Evolutionary conservation across 2,113 vertebrate genomes (phyloP), one percentile per base, ranked within the genome.

Genomic region (Cyanoderma ruficeps): DNA sequence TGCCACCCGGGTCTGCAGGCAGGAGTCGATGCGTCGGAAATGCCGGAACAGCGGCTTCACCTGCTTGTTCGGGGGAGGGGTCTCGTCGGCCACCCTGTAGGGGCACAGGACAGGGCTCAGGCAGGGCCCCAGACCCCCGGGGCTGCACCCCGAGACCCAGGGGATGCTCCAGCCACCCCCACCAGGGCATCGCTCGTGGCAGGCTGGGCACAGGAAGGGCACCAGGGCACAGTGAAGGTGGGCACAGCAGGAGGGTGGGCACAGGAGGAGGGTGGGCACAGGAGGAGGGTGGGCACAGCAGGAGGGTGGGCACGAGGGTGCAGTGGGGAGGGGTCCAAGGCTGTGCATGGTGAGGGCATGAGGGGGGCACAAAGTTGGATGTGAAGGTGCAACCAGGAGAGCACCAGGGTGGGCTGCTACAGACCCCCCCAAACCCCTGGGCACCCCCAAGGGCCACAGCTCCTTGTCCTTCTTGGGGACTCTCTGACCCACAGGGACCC

Each of bases 1-100:
- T 4, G 99, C 99, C 96, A 99, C 99, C 37, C 99, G 97, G 9
- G 99, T 99, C 97, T 99, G 99, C 95, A 99, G 98, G 82, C 99
- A 99, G 87, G 99, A 99, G 67, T 99, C 99, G 57, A 99, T 99
- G 49, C 99, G 98, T 60, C 99, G 98, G 95, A 99, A 99, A 94
- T 99, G 99, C 87, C 99, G 98, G 97, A 99, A 99, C 9, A 99
- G 98, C 5, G 99, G 99, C 70, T 99, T 99, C 39, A 99, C 99
- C 97, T 99, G 99, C 97, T 99, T 99, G 97, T 97, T 98, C 52
- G 98, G 97, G 0, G 96, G 94, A 4, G 99, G 99, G 60, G 98
- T 99, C 94, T 99, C 99, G 89, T 99, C 99, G 4, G 98, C 97
- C 83, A 98, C 98, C 89, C 99, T 99, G 96, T 4, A 60, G 69